Conservation (phyloP, 2,797 vertebrate species). For the Pteropus rufus region DNA sequence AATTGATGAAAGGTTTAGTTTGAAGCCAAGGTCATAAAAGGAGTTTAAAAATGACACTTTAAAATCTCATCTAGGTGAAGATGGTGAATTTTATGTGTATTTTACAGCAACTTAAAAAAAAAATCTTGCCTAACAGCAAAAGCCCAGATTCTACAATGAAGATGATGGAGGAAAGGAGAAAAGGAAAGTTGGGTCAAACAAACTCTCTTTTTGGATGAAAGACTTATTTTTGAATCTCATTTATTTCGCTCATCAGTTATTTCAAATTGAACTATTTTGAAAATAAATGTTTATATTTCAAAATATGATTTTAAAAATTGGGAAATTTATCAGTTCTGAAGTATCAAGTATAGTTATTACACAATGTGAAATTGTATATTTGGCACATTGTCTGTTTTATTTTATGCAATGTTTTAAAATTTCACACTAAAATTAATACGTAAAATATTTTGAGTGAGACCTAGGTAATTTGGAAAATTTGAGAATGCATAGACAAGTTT, state of each 20-base stretch:
- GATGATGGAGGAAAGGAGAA: background rate
- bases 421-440: background rate
- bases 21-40: background rate
- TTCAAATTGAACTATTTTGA: background rate
- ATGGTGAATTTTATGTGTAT: background rate
- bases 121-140: background rate
- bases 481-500: background rate
- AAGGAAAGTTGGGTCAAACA: background rate
- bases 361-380: background rate
- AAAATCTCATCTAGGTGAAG: background rate
- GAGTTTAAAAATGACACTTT: background rate
- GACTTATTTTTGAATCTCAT: background rate
- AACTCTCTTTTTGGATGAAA: background rate
- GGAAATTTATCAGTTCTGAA: background rate
- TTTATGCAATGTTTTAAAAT: background rate
- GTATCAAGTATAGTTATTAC: background rate
- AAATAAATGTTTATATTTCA: background rate
- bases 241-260: background rate
- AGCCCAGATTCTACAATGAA: background rate
- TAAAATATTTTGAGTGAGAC: background rate
- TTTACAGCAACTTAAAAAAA: background rate
- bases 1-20: background rate
- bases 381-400: background rate
- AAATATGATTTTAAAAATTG: background rate
- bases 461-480: background rate